These are phyloP conservation scores for Eutrigla gurnardus DNA, from an alignment of 2,797 vertebrate species.

Conservation along the genomic window DNA sequence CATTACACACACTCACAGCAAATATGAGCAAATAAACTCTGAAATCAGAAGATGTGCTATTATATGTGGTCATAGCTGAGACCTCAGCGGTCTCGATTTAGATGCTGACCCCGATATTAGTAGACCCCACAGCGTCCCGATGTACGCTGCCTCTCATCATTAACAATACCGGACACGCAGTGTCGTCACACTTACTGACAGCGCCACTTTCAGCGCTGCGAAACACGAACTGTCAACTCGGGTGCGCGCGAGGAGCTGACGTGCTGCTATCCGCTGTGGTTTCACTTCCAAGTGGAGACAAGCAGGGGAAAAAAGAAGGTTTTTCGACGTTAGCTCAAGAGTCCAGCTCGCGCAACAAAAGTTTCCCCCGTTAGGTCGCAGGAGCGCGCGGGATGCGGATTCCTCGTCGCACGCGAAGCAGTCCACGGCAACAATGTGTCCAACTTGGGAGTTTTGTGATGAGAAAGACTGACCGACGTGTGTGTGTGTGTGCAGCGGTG, in stretches of 20 bases:
- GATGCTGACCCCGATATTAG: background rate
- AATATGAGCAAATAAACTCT: background rate
- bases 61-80: background rate
- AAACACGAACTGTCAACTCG: background rate
- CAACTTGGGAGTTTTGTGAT: conserved; percentile 19
- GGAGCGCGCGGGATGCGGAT: background rate
- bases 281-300: background rate
- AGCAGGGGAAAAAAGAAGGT: background rate
- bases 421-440: background rate
- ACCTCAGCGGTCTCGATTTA: background rate
- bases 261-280: background rate
- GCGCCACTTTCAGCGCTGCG: background rate
- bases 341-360: conserved; percentile 73
- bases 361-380: conserved; percentile 57
- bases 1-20: background rate
- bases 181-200: background rate
- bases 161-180: background rate
- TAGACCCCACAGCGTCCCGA: background rate
- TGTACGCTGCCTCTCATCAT: background rate
- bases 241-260: background rate
- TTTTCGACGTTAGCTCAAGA: background rate
- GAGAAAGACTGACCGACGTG: background rate
- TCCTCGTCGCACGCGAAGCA: rapidly evolving
- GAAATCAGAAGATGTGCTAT: background rate
- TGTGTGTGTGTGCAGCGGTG: background rate